A percentile compares a stretch with the other conserved stretches of the same genome.
Evolutionary conservation across 2,797 vertebrate species (phyloP).

Genomic region (Mormyrus hasselquistii): DNA sequence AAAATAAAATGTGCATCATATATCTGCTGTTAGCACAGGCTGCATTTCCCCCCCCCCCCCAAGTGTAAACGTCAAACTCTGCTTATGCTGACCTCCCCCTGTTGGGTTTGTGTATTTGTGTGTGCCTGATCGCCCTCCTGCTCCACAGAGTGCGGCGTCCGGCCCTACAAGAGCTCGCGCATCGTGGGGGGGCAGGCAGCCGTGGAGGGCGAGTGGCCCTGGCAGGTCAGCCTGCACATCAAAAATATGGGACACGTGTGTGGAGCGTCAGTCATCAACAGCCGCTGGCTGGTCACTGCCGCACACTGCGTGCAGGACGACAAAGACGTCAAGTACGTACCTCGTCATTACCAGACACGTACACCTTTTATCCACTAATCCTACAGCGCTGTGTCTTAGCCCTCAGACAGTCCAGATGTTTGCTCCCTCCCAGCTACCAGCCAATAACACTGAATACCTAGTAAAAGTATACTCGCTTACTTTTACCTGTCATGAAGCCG

Average conservation of each 20-base stretch:
- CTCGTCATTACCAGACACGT: too few species aligned
- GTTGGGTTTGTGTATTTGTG: not conserved
- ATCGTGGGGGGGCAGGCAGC: constrained; percentile 82
- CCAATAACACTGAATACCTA: not conserved
- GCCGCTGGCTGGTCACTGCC: constrained; percentile 78
- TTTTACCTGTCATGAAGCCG: not conserved
- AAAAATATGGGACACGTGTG: constrained; percentile 69
- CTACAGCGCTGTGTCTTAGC: not conserved
- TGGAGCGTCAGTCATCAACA: constrained; percentile 77
- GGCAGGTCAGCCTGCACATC: constrained; percentile 90
- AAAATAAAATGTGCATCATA: not conserved
- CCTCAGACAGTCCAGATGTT: not conserved
- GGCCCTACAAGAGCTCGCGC: constrained; percentile 61
- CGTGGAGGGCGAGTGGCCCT: constrained; percentile 77
- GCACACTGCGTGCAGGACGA: constrained; percentile 83
- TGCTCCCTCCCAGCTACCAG: not conserved
- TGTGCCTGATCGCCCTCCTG: not conserved
- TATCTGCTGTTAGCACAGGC: not conserved
- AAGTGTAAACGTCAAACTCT: not conserved
- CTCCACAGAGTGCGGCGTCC: constrained; percentile 71
- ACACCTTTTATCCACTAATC: not conserved
- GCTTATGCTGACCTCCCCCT: not conserved
- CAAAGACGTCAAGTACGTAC: constrained; percentile 52
- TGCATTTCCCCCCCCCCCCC: too few species aligned
- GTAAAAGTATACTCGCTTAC: not conserved